Evolutionary conservation across 2,113 vertebrate genomes (phyloP), one percentile per base, ranked within the genome.

Genomic region (Mobula hypostoma): DNA sequence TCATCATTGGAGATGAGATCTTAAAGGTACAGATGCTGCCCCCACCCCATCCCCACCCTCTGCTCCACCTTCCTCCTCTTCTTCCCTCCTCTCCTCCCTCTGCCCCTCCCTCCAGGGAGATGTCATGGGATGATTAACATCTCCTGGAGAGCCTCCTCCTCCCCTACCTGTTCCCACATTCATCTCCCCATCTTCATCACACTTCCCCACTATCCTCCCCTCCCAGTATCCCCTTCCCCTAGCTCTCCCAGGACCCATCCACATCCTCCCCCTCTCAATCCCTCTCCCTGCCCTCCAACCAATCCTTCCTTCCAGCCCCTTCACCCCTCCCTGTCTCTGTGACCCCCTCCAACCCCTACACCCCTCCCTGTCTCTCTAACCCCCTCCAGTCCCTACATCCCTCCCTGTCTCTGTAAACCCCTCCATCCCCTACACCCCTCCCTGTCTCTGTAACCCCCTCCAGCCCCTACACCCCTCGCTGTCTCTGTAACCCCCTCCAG

Each of bases 1-100:
- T 99, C 95, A 96, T 99, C 94, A 98, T 99, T 29, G 98, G 98
- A 87, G 98, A 99, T 95, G 98, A 99, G 96, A 99, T 99, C 94
- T 97, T 99, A 72, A 99, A 99, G 98, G 98, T 99, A 95, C 94
- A 74, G 80, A 95, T 24, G 0, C 83, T 21, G 12, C 70, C 70
- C 27, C 14, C 29, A 4, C 78, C 32, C 5, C n/a, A 56, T 40
- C 4, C n/a, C 36, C 36, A 2, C 36, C 32, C 36, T 9, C 61
- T 48, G 11, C n/a, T 15, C 5, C 19, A 63, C 79, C 19, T 1
- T 17, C 36, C 40, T 5, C 29, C 8, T 15, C 78, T 36, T 4
- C 32, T 2, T n/a, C 29, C 32, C 78, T 32, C 78, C 11, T 36
- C 11, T 5, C 32, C 15, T 21, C 88, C n/a, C 2, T 36, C 78